phyloP scores from a whole-genome alignment of 2,113 vertebrate species.

The Myiopsitta monachus region DNA sequence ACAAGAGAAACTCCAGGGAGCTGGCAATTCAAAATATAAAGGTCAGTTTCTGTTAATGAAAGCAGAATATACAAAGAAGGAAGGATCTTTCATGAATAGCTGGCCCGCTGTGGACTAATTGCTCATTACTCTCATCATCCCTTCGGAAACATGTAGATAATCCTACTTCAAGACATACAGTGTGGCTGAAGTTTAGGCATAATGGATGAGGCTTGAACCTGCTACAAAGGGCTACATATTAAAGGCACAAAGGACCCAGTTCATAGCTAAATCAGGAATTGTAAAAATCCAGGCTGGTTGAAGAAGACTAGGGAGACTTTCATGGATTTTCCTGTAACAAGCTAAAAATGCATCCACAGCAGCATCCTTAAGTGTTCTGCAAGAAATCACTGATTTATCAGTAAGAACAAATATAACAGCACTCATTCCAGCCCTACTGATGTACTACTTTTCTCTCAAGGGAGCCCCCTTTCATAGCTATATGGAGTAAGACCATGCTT shows the following conservation, averaged over 20 bases:
- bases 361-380: not conserved
- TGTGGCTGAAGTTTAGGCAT: not conserved
- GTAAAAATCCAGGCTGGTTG: not conserved
- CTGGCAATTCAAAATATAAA: constrained; percentile 7
- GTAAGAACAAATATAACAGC: not conserved
- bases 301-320: not conserved
- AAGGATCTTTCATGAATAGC: not conserved
- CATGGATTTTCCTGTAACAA: not conserved
- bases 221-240: not conserved
- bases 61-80: not conserved
- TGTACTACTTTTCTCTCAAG: not conserved
- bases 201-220: not conserved
- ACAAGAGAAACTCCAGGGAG: not conserved
- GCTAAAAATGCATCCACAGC: not conserved
- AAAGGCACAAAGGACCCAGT: not conserved
- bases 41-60: not conserved
- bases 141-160: constrained; percentile 16
- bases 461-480: not conserved
- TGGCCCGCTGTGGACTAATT: not conserved
- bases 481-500: not conserved
- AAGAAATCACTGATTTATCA: not conserved
- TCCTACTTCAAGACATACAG: not conserved
- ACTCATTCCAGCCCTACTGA: not conserved
- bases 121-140: constrained; percentile 19
- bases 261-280: not conserved